Evolutionary conservation across 2,797 vertebrate species (phyloP).

Genomic region (Sternarchorhynchus goeldii): DNA sequence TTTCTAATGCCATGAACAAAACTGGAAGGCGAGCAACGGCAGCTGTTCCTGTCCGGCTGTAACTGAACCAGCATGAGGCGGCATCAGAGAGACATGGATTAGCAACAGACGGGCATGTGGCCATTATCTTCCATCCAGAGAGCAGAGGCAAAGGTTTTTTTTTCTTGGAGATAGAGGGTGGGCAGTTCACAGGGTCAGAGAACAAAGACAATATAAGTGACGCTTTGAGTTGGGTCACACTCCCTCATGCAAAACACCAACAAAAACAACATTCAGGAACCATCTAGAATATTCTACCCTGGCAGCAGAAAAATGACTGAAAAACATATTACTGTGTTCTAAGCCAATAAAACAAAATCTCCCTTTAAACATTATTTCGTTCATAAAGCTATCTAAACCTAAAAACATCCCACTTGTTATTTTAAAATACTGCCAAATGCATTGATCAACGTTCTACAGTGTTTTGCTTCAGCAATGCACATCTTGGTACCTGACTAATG

Average conservation of each 20-base stretch:
- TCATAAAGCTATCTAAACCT: neutral
- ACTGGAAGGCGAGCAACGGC: neutral
- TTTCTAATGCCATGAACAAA: slow-evolving; percentile 18
- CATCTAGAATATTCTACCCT: neutral
- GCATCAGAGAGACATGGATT: slow-evolving; percentile 53
- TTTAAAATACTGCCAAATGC: neutral
- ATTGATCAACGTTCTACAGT: neutral
- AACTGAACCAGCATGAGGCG: slow-evolving; percentile 56
- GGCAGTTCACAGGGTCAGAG: neutral
- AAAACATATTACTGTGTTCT: neutral
- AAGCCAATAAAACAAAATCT: neutral
- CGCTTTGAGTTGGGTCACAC: no score
- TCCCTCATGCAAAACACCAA: neutral
- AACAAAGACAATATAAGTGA: neutral
- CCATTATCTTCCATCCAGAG: slow-evolving; percentile 46
- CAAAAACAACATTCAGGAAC: neutral
- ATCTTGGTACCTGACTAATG: neutral
- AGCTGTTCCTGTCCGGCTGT: slow-evolving; percentile 52
- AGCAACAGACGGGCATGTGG: slow-evolving; percentile 13
- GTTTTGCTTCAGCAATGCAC: neutral
- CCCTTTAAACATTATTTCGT: neutral
- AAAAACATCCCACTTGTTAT: no score
- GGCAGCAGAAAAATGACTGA: neutral
- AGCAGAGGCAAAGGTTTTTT: slow-evolving; percentile 57
- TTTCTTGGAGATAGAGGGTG: neutral